Percentiles rank a stretch among this genome's conserved stretches.
phyloP scores from a whole-genome alignment of 2,888 invertebrate species.

The Fabriciana adippe region DNA sequence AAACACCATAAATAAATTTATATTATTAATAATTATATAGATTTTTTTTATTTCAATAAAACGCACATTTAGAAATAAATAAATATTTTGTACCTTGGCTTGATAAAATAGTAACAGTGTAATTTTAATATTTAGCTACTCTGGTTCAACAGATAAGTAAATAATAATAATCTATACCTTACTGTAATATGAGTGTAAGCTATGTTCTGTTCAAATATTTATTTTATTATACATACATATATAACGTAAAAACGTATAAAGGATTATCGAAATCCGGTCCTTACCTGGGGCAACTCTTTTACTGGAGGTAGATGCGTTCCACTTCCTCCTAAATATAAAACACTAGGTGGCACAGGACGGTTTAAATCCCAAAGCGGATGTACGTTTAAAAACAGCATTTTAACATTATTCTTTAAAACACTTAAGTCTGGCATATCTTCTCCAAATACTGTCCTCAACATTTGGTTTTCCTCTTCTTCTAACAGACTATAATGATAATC shows the following conservation, averaged over 20 bases:
- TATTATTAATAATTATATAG: no score
- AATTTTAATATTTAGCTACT: no score
- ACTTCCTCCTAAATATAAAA: constrained; percentile 60
- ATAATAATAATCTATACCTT: no score
- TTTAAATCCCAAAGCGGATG: constrained; percentile 55
- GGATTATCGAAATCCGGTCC: neutral
- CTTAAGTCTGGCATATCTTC: constrained; percentile 37
- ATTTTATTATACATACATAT: no score
- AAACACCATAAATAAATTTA: neutral
- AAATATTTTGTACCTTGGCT: no score
- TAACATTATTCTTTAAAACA: constrained; percentile 47
- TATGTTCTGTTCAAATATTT: no score
- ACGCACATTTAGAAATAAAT: no score
- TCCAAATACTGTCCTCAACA: constrained; percentile 42
- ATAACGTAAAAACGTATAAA: no score
- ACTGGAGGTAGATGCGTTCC: constrained; percentile 56
- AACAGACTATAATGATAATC: neutral
- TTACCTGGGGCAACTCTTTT: constrained; percentile 57
- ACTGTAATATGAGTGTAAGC: no score
- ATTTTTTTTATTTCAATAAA: no score
- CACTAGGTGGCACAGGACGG: constrained; percentile 59
- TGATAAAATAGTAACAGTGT: no score
- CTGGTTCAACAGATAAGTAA: no score
- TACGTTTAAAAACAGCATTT: constrained; percentile 60
- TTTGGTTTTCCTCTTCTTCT: constrained; percentile 16